phyloP scores from a whole-genome alignment of 92 coral and sea anemone species.

The Palythoa grandis region DNA sequence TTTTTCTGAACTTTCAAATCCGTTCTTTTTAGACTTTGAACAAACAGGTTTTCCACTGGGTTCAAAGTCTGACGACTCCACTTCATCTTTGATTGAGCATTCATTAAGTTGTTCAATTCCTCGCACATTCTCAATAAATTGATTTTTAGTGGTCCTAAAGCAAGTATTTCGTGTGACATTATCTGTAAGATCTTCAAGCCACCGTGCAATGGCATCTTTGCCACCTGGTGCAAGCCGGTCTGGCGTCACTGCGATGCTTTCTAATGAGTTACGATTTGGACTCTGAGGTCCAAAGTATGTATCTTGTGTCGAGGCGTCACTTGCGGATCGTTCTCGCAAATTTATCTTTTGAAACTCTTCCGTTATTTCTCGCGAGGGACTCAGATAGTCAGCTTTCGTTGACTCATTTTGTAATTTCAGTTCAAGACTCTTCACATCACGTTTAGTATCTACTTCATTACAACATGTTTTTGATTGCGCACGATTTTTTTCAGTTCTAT shows the following conservation, averaged over 20 bases:
- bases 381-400: conserved; percentile 10
- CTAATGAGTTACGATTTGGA: conserved; percentile 31
- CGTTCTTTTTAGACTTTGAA: not conserved
- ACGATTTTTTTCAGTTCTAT: not conserved
- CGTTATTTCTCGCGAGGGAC: conserved; percentile 34
- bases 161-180: not conserved
- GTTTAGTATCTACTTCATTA: not conserved
- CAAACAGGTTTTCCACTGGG: not conserved
- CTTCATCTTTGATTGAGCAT: not conserved
- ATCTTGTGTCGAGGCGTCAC: conserved; percentile 1
- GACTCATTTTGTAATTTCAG: not conserved
- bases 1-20: not conserved
- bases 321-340: conserved; percentile 15
- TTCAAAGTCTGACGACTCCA: not conserved
- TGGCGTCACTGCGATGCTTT: not conserved
- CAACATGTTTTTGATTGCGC: not conserved
- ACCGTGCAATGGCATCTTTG: not conserved
- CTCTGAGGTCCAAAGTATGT: conserved; percentile 41
- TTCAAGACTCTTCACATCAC: not conserved
- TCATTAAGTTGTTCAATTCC: not conserved
- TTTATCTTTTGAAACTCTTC: conserved; percentile 18
- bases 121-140: not conserved
- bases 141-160: not conserved
- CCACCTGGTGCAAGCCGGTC: conserved; percentile 2
- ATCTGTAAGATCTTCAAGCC: conserved; percentile 35